Base-by-base conservation (phyloP, 2,888 invertebrate genomes). In the Lapara coniferarum region DNA sequence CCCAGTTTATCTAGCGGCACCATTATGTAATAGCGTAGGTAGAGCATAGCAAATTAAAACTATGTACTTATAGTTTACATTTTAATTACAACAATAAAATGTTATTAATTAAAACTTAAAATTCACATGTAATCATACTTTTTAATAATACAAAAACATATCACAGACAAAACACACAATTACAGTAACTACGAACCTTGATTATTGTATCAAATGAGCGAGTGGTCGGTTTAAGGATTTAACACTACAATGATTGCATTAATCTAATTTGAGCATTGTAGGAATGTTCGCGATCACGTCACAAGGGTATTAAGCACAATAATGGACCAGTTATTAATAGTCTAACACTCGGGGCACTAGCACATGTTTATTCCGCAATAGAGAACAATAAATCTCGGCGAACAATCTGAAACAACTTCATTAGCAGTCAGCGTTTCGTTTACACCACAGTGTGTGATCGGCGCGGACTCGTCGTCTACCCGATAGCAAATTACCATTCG, bases 321-420 rank as follows among this genome's bases (percentile, higher is more conserved):
- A 87, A 88, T 87, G 79, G 85, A 80, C 77, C 81, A 81, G 89
- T 88, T 91, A 90, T 90, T 91, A 91, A 86, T 91, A 91, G 90
- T 86, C 81, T 82, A 83, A 81, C 81, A 83, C 82, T 81, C 84
- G 83, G 81, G 83, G 85, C 81, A 81, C 82, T 81, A 86, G 86
- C 89, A 89, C 86, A 87, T 89, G 89, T 87, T 86, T 85, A 85
- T 85, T 83, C 85, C 86, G 81, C 85, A 85, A 86, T 85, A 83
- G 79, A 81, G 78, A 78, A 81, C 82, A 85, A 90, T 90, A 90
- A 92, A 90, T 90, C 88, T 86, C 79, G 73, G 74, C 78, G 85
- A 84, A 88, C 87, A 89, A 84, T 86, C 83, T 84, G 85, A 85
- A 86, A 89, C 89, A 89, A 88, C 89, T 91, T 91, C 87, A 92